Percentiles rank a stretch among this genome's conserved stretches.
Evolutionary conservation across 1,140 invertebrate species (phyloP).

Genomic region (Sycobia sp.): DNA sequence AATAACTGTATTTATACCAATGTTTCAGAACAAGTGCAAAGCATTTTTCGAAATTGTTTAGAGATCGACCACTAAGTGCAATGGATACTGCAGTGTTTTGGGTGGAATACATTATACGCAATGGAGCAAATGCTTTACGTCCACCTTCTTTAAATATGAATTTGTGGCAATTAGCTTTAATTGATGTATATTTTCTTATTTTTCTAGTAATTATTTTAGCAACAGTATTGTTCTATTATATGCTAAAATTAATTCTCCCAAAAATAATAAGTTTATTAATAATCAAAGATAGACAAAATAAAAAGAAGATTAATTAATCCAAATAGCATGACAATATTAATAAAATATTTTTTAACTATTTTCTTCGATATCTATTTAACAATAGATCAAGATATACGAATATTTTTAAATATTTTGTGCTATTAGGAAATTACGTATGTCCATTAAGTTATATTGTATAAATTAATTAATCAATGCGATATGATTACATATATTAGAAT

Average conservation of each 20-base stretch:
- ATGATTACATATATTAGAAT: no score
- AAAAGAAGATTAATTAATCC: not conserved
- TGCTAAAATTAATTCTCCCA: not conserved
- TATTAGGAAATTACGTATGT: no score
- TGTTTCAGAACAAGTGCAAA: slow-evolving; percentile 35
- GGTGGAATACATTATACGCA: slow-evolving; percentile 62
- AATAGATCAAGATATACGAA: no score
- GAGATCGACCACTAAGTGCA: slow-evolving; percentile 59
- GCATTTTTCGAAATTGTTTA: slow-evolving; percentile 35
- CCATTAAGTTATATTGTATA: no score
- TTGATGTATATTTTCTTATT: slow-evolving; percentile 48
- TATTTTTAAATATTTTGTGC: no score
- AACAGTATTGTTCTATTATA: not conserved
- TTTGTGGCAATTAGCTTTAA: slow-evolving; percentile 45
- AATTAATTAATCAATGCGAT: no score
- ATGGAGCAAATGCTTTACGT: slow-evolving; percentile 50
- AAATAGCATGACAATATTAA: no score
- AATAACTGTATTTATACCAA: no score
- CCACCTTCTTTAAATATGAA: slow-evolving; percentile 41
- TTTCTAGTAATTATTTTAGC: slow-evolving; percentile 3
- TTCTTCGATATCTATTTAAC: no score
- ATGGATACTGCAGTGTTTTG: slow-evolving; percentile 64
- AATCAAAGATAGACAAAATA: not conserved
- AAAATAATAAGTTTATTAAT: not conserved
- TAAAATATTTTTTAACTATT: no score